phyloP scores from a whole-genome alignment of 1,140 invertebrate genomes.

The Oscheius sp. region DNA sequence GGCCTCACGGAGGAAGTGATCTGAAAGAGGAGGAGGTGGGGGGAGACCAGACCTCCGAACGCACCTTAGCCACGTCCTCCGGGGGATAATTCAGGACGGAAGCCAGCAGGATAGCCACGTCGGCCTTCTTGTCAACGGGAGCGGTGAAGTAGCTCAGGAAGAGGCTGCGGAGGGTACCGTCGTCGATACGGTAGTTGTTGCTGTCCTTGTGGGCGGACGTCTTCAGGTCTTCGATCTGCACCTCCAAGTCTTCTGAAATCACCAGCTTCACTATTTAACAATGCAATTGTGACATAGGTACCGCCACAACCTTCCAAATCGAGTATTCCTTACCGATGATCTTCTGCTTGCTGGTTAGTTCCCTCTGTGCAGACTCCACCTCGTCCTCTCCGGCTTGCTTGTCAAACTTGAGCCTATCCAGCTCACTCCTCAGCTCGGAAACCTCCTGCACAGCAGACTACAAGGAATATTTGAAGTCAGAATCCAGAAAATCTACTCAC shows the following conservation, averaged over 20 bases:
- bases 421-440: conserved; percentile 4
- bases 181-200: conserved; percentile 32
- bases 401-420: conserved; percentile 26
- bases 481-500: not conserved
- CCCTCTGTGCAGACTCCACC: conserved; percentile 10
- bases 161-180: conserved; percentile 28
- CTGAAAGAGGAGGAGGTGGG: not conserved
- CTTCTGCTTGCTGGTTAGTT: conserved; percentile 27
- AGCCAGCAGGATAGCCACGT: conserved; percentile 38
- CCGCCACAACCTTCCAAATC: too few relatives aligned
- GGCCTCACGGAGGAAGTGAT: not conserved
- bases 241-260: conserved; percentile 32
- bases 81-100: conserved; percentile 35
- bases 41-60: not conserved
- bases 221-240: conserved; percentile 34
- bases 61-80: conserved; percentile 36
- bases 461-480: not conserved
- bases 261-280: too few relatives aligned
- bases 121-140: conserved; percentile 28
- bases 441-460: conserved; percentile 1
- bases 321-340: conserved; percentile 12
- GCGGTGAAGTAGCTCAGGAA: conserved; percentile 39
- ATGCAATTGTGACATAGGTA: not conserved
- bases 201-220: not conserved
- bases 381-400: conserved; percentile 34